Evolutionary conservation across 2,797 vertebrate genomes (phyloP), one percentile per base, ranked within the genome.

Genomic region (Danio aesculapii): DNA sequence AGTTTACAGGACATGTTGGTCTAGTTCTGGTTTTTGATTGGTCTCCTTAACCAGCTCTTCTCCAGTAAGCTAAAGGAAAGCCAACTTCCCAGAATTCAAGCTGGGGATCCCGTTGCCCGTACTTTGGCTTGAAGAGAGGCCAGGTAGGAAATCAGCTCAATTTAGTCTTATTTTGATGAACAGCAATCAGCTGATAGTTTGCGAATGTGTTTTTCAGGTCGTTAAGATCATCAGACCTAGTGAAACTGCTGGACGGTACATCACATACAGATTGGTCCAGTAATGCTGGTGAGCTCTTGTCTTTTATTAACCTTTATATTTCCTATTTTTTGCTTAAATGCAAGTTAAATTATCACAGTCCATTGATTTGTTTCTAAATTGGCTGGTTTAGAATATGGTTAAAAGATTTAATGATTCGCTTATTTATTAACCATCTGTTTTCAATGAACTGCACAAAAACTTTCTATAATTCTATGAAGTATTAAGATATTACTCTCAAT

Each of bases 161-260:
- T 21, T 17, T 12, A 2, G 11, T n/a, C 11, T 10, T 14, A 16
- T 50, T 16, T 68, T 9, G 2, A 21, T 68, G 4, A 2, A 13
- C 41, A 21, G 44, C 10, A 39, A 44, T 3, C 43, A 5, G 1
- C 16, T 41, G 11, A 47, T 46, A 12, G 14, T n/a, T 30, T 39
- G 4, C 6, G n/a, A 6, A 53, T 19, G 6, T 50, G 21, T 17
- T 52, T 81, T 66, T 0, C 84, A 99, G 98, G 97, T 99, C 6
- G 97, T 99, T 77, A 99, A 99, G 92, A 99, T 99, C 87, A 99
- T 99, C 75, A 90, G 98, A 70, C 97, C 98, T 0, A 99, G 98
- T 8, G 97, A 99, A 92, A 99, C 97, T 0, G 98, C 98, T 0
- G 97, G 98, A 43, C 93, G 97, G 50, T 99, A 98, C 91, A 99